Evolutionary conservation across 1,140 invertebrate genomes (phyloP).

Genomic region (Triops longicaudatus): DNA sequence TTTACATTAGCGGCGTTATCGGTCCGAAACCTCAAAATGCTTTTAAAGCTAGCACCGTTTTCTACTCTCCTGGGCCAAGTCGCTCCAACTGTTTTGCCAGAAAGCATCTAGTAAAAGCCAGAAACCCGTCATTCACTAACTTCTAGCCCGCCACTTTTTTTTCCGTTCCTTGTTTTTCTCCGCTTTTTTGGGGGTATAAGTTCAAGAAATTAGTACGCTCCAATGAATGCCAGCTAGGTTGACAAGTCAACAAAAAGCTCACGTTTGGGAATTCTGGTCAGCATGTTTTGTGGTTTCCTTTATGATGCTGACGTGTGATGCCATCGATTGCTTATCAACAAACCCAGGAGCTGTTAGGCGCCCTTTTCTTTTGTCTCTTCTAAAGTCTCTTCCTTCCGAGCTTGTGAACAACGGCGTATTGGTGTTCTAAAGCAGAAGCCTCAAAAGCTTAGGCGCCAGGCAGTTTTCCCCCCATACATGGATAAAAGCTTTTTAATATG

Average conservation of each 20-base stretch:
- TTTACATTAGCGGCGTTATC: not conserved
- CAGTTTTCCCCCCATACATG: not conserved
- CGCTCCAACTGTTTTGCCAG: not conserved
- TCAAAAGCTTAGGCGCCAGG: not conserved
- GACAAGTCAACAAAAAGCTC: not conserved
- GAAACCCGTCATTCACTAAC: not conserved
- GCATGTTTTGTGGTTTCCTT: not conserved
- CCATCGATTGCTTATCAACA: constrained; percentile 2
- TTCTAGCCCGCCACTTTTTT: too few species aligned
- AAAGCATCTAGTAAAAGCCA: not conserved
- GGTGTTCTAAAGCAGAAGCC: not conserved
- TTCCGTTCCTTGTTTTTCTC: too few species aligned
- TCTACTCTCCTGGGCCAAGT: not conserved
- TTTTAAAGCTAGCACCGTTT: not conserved
- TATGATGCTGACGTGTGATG: constrained; percentile 6
- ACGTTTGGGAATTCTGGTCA: constrained; percentile 1
- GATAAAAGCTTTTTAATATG: constrained; percentile 2
- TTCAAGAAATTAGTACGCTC: not conserved
- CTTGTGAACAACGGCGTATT: not conserved
- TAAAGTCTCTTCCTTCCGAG: not conserved
- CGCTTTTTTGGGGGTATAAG: not conserved
- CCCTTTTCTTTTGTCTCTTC: not conserved
- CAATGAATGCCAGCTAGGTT: not conserved
- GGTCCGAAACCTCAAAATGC: constrained; percentile 6
- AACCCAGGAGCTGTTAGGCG: not conserved